phyloP scores from a whole-genome alignment of 2,113 vertebrate genomes.

The Periophthalmus modestus region DNA sequence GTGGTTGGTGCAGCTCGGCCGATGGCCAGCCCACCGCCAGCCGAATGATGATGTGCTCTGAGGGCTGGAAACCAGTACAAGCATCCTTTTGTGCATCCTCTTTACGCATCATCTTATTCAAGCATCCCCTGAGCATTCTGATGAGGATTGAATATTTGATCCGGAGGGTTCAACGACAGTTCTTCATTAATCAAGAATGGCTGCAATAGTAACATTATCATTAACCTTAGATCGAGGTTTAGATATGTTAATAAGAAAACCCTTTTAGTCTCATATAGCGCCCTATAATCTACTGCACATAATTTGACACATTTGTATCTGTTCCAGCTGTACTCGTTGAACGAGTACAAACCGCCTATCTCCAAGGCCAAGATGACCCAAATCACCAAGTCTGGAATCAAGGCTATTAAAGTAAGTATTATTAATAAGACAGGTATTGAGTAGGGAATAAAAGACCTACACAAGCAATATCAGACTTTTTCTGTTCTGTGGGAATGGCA shows the following conservation, averaged over 20 bases:
- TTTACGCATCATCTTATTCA: background rate
- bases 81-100: conserved; percentile 25
- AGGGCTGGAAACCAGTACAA: conserved; percentile 7
- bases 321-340: conserved; percentile 92
- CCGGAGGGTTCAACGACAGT: background rate
- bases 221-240: background rate
- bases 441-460: background rate
- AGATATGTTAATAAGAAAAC: background rate
- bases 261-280: background rate
- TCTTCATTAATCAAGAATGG: background rate
- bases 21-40: background rate
- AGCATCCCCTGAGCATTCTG: background rate
- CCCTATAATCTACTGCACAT: background rate
- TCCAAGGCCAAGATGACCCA: conserved; percentile 99
- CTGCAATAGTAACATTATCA: background rate
- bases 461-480: background rate
- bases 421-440: conserved; percentile 41
- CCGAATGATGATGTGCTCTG: background rate
- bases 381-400: conserved; percentile 99
- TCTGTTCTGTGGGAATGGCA: background rate
- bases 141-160: background rate
- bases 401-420: conserved; percentile 97
- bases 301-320: conserved; percentile 20
- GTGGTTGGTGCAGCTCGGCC: background rate
- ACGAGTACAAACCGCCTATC: conserved; percentile 99